Evolutionary conservation across 2,797 vertebrate genomes (phyloP), one percentile per base, ranked within the genome.

Genomic region (Clarias platycephalus): DNA sequence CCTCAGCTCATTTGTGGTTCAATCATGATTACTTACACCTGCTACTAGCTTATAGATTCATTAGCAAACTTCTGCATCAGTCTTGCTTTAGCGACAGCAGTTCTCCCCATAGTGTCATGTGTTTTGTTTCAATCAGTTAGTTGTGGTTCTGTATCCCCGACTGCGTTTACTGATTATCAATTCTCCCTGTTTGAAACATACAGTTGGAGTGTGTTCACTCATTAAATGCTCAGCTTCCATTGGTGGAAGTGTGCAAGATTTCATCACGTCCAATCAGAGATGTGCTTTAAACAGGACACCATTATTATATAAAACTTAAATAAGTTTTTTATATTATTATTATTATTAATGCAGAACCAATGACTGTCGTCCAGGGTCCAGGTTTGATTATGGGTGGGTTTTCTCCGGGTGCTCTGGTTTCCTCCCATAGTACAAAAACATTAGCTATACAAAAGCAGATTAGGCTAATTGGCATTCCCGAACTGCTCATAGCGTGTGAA

Each of bases 11-110:
- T 34, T n/a, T 55, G 62, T 70, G n/a, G 31, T 31, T 24, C 64
- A 75, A n/a, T n/a, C 53, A 22, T 57, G 49, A 62, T 77, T 71
- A 77, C 53, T 79, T 84, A 22, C 75, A 81, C 62, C 79, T 66
- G 63, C 26, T 53, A 49, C 79, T 55, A 53, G 63, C 44, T 70
- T 68, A 81, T 57, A 81, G 80, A 68, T 68, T 57, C 40, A 68
- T 81, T 68, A 81, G 44, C 28, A 81, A 18, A 6, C 63, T 81
- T 31, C 26, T 28, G 79, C 26, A 57, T 57, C 28, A 57, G 60
- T 28, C 77, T 64, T 28, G 77, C 37, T 64, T 66, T 26, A 66
- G 58, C 7, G 8, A 63, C 60, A 28, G 16, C 20, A 37, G 22
- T 57, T 55, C 64, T 34, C 26, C 26, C 12, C 5, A 3, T 6